Evolutionary conservation across 2,888 invertebrate species (phyloP), one percentile per base, ranked within the genome.

Genomic region (Pandemis heparana): DNA sequence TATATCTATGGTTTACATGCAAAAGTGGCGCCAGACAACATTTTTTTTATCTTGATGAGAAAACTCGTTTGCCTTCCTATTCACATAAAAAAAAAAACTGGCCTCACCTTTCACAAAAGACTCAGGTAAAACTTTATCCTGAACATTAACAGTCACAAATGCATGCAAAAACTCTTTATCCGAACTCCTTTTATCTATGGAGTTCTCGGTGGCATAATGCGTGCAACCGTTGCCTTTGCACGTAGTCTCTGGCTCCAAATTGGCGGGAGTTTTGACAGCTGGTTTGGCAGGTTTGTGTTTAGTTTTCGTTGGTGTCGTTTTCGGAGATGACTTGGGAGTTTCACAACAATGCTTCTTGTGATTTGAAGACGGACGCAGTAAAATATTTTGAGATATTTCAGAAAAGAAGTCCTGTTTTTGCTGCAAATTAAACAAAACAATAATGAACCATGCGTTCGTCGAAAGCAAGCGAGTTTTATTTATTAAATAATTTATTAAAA

Each of bases 321-420:
- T 77, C 23, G 83, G 80, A 3, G 83, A 77, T 14, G 79, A 71
- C 70, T 72, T 80, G n/a, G 82, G 83, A 8, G 84, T 76, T 32
- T 81, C 77, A 69, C 89, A 89, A 51, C 70, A 80, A 75, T 92
- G 90, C 75, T 87, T 90, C 71, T 84, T 89, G 8, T 77, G 71
- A 67, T 76, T 83, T 51, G 78, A 77, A 5, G 76, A 75, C 0
- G 81, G 85, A 43, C 83, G 85, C 38, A 84, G 63, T 0, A 83
- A 81, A 1, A 92, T 74, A 14, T 80, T 89, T 16, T 83, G 82
- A 5, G 89, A 85, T 75, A 92, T 89, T 64, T 89, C 91, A 0
- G 89, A 74, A 75, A 92, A 93, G 64, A 92, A 85, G 39, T 94
- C 94, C 79, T 85, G 91, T 53, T 91, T 94, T 87, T 93, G 89